These are phyloP conservation scores for Nymphalis io DNA, from an alignment of 1,140 invertebrate genomes.

Conservation along the genomic window DNA sequence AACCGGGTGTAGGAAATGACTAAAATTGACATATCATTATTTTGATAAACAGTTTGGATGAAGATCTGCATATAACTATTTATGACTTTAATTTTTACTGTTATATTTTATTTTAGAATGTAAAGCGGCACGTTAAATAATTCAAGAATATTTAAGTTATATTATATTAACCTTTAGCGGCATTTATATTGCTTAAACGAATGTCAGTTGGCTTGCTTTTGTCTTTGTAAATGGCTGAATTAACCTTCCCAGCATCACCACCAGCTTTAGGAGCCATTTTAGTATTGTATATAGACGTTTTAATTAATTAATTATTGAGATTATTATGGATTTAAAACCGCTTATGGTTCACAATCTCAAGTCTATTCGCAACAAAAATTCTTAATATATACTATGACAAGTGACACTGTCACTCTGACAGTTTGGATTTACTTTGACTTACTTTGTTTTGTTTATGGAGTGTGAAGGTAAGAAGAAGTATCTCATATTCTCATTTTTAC, in stretches of 20 bases:
- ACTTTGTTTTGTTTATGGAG: too few relatives aligned
- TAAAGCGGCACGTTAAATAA: not conserved
- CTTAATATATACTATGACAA: too few relatives aligned
- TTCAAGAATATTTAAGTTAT: not conserved
- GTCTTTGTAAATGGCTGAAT: constrained; percentile 86
- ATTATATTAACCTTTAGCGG: constrained; percentile 92
- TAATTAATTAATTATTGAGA: constrained; percentile 2
- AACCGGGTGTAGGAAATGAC: not conserved
- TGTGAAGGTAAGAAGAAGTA: too few relatives aligned
- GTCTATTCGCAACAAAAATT: not conserved
- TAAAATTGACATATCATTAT: not conserved
- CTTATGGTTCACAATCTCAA: not conserved
- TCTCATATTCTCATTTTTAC: too few relatives aligned
- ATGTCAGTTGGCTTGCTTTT: constrained; percentile 98
- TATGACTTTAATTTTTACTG: not conserved
- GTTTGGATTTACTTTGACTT: too few relatives aligned
- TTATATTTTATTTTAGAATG: not conserved
- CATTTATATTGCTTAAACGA: constrained; percentile 96
- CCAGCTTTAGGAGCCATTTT: constrained; percentile 77
- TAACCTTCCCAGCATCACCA: constrained; percentile 75
- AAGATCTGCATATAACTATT: not conserved
- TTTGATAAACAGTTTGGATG: too few relatives aligned
- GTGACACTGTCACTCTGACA: too few relatives aligned
- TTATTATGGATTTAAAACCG: constrained; percentile 16
- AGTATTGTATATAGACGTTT: not conserved